phyloP scores from a whole-genome alignment of 2,797 vertebrate species.

The Myoxocephalus aenaeus region DNA sequence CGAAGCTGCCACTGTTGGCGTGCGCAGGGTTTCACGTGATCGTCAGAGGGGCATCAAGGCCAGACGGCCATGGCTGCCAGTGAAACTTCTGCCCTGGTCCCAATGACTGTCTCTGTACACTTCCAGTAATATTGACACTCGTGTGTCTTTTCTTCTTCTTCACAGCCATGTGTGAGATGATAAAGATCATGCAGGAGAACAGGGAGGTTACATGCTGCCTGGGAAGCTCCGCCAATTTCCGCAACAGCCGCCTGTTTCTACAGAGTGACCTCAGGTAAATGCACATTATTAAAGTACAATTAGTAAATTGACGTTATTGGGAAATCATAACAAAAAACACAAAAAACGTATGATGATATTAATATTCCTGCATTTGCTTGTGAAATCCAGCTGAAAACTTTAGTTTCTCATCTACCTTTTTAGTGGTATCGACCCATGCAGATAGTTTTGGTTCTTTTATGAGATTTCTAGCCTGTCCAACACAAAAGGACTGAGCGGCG shows the following conservation, averaged over 20 bases:
- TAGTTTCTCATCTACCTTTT: neutral
- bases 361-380: neutral
- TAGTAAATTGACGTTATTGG: neutral
- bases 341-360: neutral
- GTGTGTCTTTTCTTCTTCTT: neutral
- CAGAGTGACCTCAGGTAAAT: slow-evolving; percentile 95
- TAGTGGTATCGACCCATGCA: neutral
- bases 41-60: too few species aligned
- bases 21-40: too few species aligned
- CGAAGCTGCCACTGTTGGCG: too few species aligned
- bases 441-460: neutral
- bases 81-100: neutral
- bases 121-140: neutral
- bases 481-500: neutral
- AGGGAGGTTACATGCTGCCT: slow-evolving; percentile 97
- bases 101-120: neutral
- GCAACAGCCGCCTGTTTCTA: slow-evolving; percentile 95
- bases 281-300: neutral
- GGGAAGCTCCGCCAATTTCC: slow-evolving; percentile 95
- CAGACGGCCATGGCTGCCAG: too few species aligned
- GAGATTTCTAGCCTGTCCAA: too few species aligned
- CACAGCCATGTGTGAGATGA: slow-evolving; percentile 99
- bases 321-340: too few species aligned
- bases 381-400: neutral
- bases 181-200: slow-evolving; percentile 99